A percentile compares a stretch with the other conserved stretches of the same genome.
These are phyloP conservation scores for Rhabdornis inornatus DNA, from an alignment of 2,113 vertebrate genomes.

Conservation along the genomic window DNA sequence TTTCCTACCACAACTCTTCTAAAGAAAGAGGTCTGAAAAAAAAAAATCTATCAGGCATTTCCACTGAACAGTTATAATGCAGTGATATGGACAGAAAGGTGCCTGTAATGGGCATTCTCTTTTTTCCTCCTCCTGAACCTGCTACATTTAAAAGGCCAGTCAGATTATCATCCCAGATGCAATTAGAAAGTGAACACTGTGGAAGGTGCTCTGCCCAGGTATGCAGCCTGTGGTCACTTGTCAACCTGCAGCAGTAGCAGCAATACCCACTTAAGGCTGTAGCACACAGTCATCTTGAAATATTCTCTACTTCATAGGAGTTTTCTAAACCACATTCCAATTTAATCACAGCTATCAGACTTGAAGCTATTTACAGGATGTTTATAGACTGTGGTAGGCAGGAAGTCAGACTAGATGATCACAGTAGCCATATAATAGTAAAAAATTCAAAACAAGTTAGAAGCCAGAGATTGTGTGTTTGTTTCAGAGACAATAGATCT, in stretches of 20 bases:
- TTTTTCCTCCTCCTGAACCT: neutral
- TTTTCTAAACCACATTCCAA: conserved; percentile 26
- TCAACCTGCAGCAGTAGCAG: accelerated
- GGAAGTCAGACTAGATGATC: conserved; percentile 49
- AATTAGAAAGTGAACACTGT: accelerated
- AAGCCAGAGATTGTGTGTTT: conserved; percentile 42
- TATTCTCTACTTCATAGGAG: neutral
- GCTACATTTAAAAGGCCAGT: neutral
- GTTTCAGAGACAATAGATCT: conserved; percentile 42
- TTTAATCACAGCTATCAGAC: conserved; percentile 38
- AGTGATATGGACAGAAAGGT: neutral
- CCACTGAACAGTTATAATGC: neutral
- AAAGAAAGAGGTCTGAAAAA: neutral
- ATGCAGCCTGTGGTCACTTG: neutral
- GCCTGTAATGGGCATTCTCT: too few relatives aligned
- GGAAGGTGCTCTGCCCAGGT: neutral
- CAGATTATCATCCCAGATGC: neutral
- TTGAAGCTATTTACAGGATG: conserved; percentile 61
- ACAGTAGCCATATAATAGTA: conserved; percentile 19
- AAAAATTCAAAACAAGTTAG: conserved; percentile 50
- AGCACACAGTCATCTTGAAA: neutral
- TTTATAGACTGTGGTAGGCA: conserved; percentile 36
- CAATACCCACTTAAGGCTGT: neutral
- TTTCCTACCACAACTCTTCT: neutral
- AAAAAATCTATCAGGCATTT: too few relatives aligned